phyloP scores from a whole-genome alignment of 2,888 invertebrate genomes.

The Perithous albicinctus region DNA sequence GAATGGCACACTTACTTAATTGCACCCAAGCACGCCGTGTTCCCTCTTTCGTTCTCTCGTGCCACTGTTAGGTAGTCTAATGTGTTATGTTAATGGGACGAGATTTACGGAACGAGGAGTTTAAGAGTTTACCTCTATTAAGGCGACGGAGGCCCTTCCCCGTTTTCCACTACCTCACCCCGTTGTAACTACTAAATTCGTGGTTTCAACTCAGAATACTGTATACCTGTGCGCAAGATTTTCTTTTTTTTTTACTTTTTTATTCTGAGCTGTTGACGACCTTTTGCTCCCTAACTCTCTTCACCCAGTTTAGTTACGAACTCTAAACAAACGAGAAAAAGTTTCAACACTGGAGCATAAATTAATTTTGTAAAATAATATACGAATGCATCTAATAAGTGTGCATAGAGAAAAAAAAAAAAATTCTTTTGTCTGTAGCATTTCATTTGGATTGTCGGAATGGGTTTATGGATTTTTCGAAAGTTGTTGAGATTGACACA shows the following conservation, averaged over 20 bases:
- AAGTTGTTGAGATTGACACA: too few relatives aligned
- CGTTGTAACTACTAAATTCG: constrained; percentile 61
- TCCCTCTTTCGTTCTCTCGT: constrained; percentile 31
- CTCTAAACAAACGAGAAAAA: constrained; percentile 37
- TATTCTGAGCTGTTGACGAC: constrained; percentile 41
- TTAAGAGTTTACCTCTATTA: constrained; percentile 75
- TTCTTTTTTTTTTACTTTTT: too few relatives aligned
- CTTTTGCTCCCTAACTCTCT: constrained; percentile 35
- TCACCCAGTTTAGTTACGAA: constrained; percentile 23
- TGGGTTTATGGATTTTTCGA: too few relatives aligned
- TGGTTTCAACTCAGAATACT: constrained; percentile 50
- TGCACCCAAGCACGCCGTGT: constrained; percentile 75
- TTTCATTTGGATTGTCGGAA: too few relatives aligned
- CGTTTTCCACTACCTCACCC: constrained; percentile 52
- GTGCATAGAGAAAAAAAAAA: too few relatives aligned
- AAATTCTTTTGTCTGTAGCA: too few relatives aligned
- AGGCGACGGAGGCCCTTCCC: constrained; percentile 63
- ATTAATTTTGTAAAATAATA: not conserved
- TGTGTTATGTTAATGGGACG: constrained; percentile 80
- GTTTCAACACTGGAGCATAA: constrained; percentile 12
- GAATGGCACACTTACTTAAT: constrained; percentile 79
- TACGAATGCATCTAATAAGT: too few relatives aligned
- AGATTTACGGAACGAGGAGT: constrained; percentile 74
- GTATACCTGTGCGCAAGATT: constrained; percentile 7
- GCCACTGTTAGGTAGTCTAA: constrained; percentile 68